Conservation (phyloP, 2,797 vertebrate species). For the Danionella dracula region DNA sequence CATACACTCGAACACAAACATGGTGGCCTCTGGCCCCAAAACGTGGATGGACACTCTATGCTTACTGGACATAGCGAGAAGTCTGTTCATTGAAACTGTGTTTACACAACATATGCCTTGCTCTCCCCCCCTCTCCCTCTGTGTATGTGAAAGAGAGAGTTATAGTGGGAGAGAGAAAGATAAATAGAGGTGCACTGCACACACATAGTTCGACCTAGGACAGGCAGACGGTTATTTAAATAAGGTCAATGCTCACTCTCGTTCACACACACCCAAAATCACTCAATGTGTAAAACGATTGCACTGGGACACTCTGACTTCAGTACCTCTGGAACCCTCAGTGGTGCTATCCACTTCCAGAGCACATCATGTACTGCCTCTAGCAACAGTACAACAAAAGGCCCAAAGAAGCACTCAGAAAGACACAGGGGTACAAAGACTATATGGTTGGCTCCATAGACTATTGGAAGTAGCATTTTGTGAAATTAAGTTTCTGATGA, state of each 20-base stretch:
- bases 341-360: conserved; percentile 45
- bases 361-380: conserved; percentile 61
- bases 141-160: not conserved
- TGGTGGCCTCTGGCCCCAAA: conserved; percentile 22
- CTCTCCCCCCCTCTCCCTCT: not conserved
- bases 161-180: no score
- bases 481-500: no score
- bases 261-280: conserved; percentile 38
- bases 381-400: conserved; percentile 33
- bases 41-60: conserved; percentile 20
- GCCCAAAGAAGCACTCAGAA: not conserved
- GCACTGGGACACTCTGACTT: no score
- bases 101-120: conserved; percentile 65
- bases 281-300: conserved; percentile 19
- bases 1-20: conserved; percentile 17
- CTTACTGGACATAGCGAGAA: conserved; percentile 26
- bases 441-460: no score
- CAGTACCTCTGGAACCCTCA: conserved; percentile 56
- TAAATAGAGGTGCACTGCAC: no score
- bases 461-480: no score
- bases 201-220: no score
- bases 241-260: conserved; percentile 15
- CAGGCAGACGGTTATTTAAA: no score
- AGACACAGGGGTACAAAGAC: not conserved
- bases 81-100: conserved; percentile 52